Base-by-base conservation (phyloP, 2,113 vertebrate species). In the Gila orcuttii region DNA sequence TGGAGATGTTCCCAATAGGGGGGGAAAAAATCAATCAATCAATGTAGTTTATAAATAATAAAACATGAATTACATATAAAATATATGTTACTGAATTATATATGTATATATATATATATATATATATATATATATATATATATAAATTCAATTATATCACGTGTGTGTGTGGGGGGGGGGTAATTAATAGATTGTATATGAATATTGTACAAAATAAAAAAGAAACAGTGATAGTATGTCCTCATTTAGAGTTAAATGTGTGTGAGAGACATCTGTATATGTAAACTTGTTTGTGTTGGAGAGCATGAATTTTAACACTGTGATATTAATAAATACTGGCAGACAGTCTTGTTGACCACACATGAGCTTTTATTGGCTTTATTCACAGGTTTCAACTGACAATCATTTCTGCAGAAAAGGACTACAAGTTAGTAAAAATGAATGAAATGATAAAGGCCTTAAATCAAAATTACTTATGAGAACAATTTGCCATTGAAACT, bases 371-470 rank as follows among this genome's bases (percentile, higher is more conserved):
- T 87, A 88, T 87, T 89, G 87, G 76, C 74, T 80, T 78, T 76
- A 62, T 89, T 82, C 79, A 88, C 85, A 86, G 76, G 82, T 87
- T 86, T 87, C 87, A 85, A 88, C 87, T 42, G 57, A 82, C 77
- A 75, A 88, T 88, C 81, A 84, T 52, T 82, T 87, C 55, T 60
- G 69, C 86, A 85, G 74, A 73, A 71, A 86, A 76, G 75, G 81
- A 87, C 73, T 83, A 85, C 89, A 90, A 82, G 82, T 86, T 85
- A 86, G 86, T 89, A 84, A 83, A 90, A 84, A 52, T 52, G 50
- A 52, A 52, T 52, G 15, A 52, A 17, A 52, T 52, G 50, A 17
- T 17, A 17, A 52, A 52, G 78, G 31, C 17, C 33, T 42, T 73
- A 12, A 42, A 71, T 23, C 36, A 75, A 47, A 76, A 25, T 50